These are phyloP conservation scores for Alligator sinensis DNA, from an alignment of 2,113 vertebrate genomes.

Conservation along the genomic window DNA sequence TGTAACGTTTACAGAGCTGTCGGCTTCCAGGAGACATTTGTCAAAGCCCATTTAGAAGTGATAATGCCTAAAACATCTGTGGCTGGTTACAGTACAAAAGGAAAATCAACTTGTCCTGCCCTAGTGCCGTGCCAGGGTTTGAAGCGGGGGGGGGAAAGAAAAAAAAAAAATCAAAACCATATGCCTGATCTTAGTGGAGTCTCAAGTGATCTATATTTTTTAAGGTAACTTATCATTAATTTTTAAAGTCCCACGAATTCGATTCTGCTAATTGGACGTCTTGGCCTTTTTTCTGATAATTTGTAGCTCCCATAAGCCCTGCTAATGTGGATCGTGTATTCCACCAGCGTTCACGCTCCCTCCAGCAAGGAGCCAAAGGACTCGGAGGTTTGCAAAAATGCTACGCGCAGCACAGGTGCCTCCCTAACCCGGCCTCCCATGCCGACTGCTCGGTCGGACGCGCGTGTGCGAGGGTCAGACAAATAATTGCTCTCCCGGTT, in stretches of 20 bases:
- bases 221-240: constrained; percentile 46
- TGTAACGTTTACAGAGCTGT: constrained; percentile 47
- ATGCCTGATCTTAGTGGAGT: constrained; percentile 33
- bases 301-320: constrained; percentile 14
- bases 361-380: background rate
- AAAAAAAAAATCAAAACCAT: constrained; percentile 33
- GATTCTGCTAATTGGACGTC: constrained; percentile 66
- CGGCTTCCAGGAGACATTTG: constrained; percentile 57
- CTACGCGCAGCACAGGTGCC: background rate
- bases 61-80: constrained; percentile 66
- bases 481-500: too few relatives aligned
- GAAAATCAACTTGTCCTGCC: constrained; percentile 54
- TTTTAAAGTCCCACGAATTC: constrained; percentile 48
- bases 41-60: constrained; percentile 50
- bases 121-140: background rate
- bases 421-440: background rate
- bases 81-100: constrained; percentile 54
- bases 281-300: background rate
- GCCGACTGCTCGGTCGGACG: background rate
- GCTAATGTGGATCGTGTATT: constrained; percentile 30
- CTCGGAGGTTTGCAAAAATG: background rate
- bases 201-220: constrained; percentile 62
- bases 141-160: background rate
- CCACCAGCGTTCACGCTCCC: background rate
- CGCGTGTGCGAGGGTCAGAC: too few relatives aligned